phyloP scores from a whole-genome alignment of 2,113 vertebrate genomes.

The Bubo blakistoni region DNA sequence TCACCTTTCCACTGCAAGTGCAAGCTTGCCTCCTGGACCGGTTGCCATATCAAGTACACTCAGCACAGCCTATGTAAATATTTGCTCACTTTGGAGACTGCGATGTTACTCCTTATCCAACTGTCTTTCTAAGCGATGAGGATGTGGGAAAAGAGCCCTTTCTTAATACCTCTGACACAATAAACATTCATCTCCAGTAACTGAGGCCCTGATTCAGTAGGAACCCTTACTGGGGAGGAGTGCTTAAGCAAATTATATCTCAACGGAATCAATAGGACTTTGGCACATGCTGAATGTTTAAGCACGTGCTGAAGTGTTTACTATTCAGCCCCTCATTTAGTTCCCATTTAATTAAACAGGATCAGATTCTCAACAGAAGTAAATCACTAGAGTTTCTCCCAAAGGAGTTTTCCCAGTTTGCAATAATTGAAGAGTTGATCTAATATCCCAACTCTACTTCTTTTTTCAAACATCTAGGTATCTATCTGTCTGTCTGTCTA shows the following conservation, averaged over 20 bases:
- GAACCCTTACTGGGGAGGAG: not conserved
- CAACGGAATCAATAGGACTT: constrained; percentile 37
- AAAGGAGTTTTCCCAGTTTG: constrained; percentile 8
- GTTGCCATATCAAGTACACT: not conserved
- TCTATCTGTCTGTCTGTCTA: not conserved
- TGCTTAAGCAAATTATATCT: constrained; percentile 47
- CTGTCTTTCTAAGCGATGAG: not conserved
- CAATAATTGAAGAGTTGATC: constrained; percentile 16
- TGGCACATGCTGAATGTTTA: constrained; percentile 40
- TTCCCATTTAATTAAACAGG: constrained; percentile 58
- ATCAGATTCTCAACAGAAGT: constrained; percentile 18
- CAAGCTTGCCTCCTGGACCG: not conserved
- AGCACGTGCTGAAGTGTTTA: constrained; percentile 57
- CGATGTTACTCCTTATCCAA: not conserved
- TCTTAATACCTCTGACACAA: not conserved
- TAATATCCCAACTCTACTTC: not conserved
- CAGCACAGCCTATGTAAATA: not conserved
- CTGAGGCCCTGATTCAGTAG: not conserved
- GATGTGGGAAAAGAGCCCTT: not conserved
- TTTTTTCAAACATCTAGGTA: not conserved
- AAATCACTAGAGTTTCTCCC: constrained; percentile 38
- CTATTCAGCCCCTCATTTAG: constrained; percentile 40
- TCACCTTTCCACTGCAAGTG: not conserved
- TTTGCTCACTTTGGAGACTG: not conserved
- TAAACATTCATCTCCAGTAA: not conserved